Evolutionary conservation across 2,113 vertebrate species (phyloP).

Genomic region (Epinephelus moara): DNA sequence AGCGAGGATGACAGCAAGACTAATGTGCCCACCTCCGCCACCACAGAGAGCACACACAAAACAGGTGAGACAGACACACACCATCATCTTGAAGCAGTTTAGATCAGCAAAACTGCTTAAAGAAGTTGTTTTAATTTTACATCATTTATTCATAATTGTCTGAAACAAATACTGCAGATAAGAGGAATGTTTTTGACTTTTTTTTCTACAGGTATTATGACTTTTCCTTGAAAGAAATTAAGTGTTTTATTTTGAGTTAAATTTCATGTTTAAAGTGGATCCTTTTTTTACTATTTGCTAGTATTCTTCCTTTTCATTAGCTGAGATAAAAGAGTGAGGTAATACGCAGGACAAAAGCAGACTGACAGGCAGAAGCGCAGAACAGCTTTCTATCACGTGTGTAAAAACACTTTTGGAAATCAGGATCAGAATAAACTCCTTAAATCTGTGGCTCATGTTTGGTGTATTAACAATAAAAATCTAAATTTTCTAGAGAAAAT

Average conservation of each 20-base stretch:
- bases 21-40: constrained; percentile 38
- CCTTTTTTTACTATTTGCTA: background rate
- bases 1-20: constrained; percentile 85
- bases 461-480: background rate
- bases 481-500: background rate
- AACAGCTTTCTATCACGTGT: background rate
- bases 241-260: background rate
- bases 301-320: no score
- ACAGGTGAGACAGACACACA: constrained; percentile 85
- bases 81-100: background rate
- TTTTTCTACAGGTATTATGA: background rate
- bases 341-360: no score
- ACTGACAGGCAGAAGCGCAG: no score
- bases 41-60: constrained; percentile 73
- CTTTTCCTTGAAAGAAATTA: background rate
- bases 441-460: background rate
- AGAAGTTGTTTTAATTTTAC: background rate
- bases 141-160: background rate
- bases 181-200: no score
- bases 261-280: no score
- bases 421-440: background rate
- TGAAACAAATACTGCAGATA: background rate
- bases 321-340: no score
- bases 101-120: background rate
- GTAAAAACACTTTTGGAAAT: no score